phyloP scores from a whole-genome alignment of 2,888 invertebrate genomes.

The Phymatocera aterrima region DNA sequence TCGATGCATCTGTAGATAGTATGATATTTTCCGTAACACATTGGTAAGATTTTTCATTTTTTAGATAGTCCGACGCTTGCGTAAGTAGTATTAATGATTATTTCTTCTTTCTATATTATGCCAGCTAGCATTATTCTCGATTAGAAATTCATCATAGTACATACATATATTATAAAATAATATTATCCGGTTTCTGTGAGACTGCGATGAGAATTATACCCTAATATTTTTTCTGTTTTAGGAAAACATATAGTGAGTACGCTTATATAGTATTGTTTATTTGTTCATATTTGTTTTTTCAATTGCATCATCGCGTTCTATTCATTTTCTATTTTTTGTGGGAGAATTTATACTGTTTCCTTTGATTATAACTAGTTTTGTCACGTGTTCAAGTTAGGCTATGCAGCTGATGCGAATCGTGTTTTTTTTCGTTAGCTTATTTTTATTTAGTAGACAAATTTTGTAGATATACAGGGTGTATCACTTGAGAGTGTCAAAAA shows the following conservation, averaged over 20 bases:
- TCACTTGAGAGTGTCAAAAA: too few species aligned
- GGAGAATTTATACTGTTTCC: not conserved
- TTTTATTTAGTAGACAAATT: slow-evolving; percentile 9
- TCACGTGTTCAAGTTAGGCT: not conserved
- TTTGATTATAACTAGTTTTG: not conserved
- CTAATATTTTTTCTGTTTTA: slow-evolving; percentile 47
- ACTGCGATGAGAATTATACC: slow-evolving; percentile 6
- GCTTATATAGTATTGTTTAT: not conserved
- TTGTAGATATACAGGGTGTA: too few species aligned
- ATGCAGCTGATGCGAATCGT: too few species aligned
- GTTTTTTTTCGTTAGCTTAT: not conserved
- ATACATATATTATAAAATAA: not conserved
- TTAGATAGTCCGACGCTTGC: slow-evolving; percentile 1
- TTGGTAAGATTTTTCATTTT: not conserved
- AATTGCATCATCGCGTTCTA: not conserved
- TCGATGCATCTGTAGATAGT: not conserved
- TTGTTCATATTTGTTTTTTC: not conserved
- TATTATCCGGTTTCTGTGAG: slow-evolving; percentile 45
- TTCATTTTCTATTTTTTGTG: not conserved
- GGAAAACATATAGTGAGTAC: slow-evolving; percentile 40
- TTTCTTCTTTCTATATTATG: not conserved
- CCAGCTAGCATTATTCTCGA: not conserved
- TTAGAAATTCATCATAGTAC: not conserved
- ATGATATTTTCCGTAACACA: not conserved
- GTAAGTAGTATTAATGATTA: not conserved